Evolutionary conservation across 1,140 invertebrate species (phyloP).

Genomic region (Sarcophaga bullata): DNA sequence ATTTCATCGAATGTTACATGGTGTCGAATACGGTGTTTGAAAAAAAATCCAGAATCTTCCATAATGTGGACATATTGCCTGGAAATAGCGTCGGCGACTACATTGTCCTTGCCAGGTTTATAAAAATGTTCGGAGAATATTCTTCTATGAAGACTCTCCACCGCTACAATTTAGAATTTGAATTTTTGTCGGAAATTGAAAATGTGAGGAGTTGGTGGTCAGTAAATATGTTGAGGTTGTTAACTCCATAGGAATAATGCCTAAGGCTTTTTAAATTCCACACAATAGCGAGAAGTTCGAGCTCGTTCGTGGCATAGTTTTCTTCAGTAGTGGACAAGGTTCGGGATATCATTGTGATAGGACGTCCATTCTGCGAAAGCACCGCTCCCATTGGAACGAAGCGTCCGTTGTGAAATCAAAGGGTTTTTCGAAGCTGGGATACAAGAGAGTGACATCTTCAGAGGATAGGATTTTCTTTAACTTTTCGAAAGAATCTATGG

Average conservation of each 20-base stretch:
- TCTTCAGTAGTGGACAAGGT: conserved; percentile 56
- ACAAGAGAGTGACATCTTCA: conserved; percentile 41
- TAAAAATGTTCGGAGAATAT: no score
- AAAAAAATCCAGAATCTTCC: no score
- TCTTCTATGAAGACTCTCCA: no score
- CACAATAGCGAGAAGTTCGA: neutral
- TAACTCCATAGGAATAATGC: neutral
- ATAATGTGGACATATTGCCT: no score
- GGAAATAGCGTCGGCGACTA: no score
- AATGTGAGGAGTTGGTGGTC: neutral
- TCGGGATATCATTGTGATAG: conserved; percentile 43
- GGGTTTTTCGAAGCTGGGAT: conserved; percentile 53
- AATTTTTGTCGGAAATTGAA: conserved; percentile 20
- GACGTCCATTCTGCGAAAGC: conserved; percentile 50
- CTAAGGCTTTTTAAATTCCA: neutral
- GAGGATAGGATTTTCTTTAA: no score
- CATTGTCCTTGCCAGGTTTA: no score
- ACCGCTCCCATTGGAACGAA: conserved; percentile 50
- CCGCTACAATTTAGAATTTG: neutral
- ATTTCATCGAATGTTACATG: no score
- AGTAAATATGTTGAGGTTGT: neutral
- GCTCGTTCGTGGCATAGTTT: conserved; percentile 60
- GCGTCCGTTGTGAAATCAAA: conserved; percentile 54
- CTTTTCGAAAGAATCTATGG: no score
- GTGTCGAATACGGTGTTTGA: no score